Conservation (phyloP, 2,888 invertebrate genomes). For the Nephrocerus scutellatus region DNA sequence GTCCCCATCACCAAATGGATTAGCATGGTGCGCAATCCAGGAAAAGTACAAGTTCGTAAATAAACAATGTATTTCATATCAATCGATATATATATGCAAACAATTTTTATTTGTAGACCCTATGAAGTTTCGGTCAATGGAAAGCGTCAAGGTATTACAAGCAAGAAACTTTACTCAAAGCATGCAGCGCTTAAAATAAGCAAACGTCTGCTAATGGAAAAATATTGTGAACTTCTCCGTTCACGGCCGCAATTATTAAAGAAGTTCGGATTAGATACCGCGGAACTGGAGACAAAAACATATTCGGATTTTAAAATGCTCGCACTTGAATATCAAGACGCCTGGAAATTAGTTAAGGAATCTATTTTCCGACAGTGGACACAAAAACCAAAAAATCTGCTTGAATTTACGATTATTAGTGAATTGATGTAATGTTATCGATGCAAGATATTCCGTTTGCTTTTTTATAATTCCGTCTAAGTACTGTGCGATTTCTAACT, state of each 20-base stretch:
- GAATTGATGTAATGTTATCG: too few species aligned
- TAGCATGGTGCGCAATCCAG: conserved; percentile 54
- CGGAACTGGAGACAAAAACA: conserved; percentile 17
- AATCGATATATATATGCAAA: neutral
- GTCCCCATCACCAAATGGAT: conserved; percentile 55
- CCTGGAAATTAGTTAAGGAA: conserved; percentile 50
- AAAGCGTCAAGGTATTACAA: conserved; percentile 69
- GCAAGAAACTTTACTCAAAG: conserved; percentile 50
- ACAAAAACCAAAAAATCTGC: conserved; percentile 45
- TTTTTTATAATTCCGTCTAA: too few species aligned
- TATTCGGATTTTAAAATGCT: conserved; percentile 33
- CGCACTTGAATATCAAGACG: conserved; percentile 35
- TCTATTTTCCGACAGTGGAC: conserved; percentile 54
- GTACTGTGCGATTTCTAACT: too few species aligned
- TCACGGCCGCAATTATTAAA: conserved; percentile 31
- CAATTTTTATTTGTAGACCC: conserved; percentile 49
- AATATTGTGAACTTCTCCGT: conserved; percentile 48
- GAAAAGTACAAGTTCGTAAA: conserved; percentile 39
- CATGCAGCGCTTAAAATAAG: conserved; percentile 51
- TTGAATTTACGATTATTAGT: conserved; percentile 24
- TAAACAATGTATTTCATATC: neutral
- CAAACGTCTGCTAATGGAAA: conserved; percentile 52
- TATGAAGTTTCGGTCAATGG: conserved; percentile 72
- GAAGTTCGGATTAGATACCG: conserved; percentile 12
- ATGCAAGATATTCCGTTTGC: too few species aligned